Evolutionary conservation across 2,888 invertebrate genomes (phyloP).

Genomic region (Nemurella pictetii): DNA sequence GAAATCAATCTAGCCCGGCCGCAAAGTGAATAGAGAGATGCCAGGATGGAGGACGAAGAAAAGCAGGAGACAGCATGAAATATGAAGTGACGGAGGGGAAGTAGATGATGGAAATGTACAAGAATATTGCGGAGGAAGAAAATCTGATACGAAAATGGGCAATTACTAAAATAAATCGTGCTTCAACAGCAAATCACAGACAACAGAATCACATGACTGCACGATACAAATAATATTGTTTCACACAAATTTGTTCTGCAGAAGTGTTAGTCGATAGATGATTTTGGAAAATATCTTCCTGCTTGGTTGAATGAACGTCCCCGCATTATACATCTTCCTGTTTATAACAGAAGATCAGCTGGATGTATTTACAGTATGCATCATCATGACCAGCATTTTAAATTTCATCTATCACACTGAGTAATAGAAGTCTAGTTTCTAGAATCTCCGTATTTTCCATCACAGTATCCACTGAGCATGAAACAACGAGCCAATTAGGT

Average conservation of each 20-base stretch:
- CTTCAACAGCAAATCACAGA: not conserved
- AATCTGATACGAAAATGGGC: not conserved
- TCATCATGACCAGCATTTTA: not conserved
- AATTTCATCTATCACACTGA: not conserved
- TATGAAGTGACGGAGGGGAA: constrained; percentile 20
- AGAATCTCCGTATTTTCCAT: too few relatives aligned
- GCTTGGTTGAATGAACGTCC: not conserved
- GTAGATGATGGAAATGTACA: constrained; percentile 34
- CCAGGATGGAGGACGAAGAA: not conserved
- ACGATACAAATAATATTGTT: not conserved
- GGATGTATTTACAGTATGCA: not conserved
- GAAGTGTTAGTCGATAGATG: not conserved
- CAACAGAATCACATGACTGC: not conserved
- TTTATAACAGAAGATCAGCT: not conserved
- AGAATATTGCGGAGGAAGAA: constrained; percentile 32
- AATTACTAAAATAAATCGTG: not conserved
- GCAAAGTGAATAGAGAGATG: constrained; percentile 13
- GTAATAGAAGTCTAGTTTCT: not conserved
- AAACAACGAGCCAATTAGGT: not conserved
- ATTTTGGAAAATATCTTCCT: not conserved
- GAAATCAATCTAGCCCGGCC: constrained; percentile 12
- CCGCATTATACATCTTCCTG: not conserved
- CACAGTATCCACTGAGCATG: not conserved
- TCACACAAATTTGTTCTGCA: not conserved
- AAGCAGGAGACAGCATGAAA: constrained; percentile 24